Evolutionary conservation across 2,797 vertebrate species (phyloP).

Genomic region (Lacerta viridis): DNA sequence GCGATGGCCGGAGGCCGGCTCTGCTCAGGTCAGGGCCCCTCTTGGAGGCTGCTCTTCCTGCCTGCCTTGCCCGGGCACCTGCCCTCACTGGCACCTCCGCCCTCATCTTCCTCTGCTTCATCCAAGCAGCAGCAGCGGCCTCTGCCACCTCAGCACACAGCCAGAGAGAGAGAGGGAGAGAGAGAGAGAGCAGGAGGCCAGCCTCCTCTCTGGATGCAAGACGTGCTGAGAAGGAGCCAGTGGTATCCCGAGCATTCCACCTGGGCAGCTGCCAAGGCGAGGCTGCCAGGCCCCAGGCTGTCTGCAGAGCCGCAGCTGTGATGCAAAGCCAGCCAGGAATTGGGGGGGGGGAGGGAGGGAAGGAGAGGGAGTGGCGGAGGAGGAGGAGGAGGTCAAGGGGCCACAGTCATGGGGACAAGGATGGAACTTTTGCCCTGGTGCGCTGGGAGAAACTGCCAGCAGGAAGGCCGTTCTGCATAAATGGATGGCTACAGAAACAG

Average conservation of each 20-base stretch:
- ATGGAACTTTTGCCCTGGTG: background rate
- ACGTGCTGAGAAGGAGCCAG: background rate
- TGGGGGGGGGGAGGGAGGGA: background rate
- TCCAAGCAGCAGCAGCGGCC: background rate
- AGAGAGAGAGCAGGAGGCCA: background rate
- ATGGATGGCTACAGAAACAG: no score
- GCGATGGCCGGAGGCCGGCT: background rate
- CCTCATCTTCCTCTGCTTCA: background rate
- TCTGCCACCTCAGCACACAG: background rate
- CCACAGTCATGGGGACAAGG: slow-evolving; percentile 24
- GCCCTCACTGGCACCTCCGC: background rate
- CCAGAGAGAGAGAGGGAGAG: no score
- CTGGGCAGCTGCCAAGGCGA: slow-evolving; percentile 72
- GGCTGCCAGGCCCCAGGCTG: slow-evolving; percentile 52
- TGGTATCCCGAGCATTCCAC: slow-evolving; percentile 40
- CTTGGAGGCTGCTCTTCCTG: background rate
- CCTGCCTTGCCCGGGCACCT: background rate
- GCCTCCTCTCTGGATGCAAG: background rate
- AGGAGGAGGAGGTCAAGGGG: slow-evolving; percentile 4
- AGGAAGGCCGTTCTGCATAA: background rate
- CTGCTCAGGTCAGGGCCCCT: no score
- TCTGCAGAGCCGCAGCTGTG: slow-evolving; percentile 40
- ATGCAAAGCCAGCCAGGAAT: slow-evolving; percentile 27
- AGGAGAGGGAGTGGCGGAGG: no score
- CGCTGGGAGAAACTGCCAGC: background rate